Percentiles rank a stretch among this genome's conserved stretches.
Evolutionary conservation across 2,113 vertebrate genomes (phyloP).

Genomic region (Casuarius casuarius): DNA sequence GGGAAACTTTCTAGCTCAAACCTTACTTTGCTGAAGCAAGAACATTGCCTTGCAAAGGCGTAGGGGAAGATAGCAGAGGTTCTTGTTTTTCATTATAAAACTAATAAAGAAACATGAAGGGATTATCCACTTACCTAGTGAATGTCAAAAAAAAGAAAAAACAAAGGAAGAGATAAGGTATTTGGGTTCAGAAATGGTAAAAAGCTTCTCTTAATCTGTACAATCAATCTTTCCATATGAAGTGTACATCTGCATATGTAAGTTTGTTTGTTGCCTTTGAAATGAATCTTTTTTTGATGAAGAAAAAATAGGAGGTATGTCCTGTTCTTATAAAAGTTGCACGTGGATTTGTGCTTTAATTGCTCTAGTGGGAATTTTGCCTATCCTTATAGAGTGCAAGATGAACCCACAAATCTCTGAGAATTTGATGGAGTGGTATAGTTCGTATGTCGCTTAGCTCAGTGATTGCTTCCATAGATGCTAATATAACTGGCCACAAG

Average conservation of each 20-base stretch:
- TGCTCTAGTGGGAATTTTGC: neutral
- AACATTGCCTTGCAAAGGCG: neutral
- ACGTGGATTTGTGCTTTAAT: neutral
- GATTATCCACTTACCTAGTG: neutral
- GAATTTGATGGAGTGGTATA: neutral
- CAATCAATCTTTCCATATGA: neutral
- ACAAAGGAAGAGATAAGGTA: neutral
- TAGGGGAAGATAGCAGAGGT: neutral
- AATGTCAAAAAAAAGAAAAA: neutral
- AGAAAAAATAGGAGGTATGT: neutral
- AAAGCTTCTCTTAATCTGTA: neutral
- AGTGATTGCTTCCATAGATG: neutral
- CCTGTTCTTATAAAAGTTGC: neutral
- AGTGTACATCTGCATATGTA: neutral
- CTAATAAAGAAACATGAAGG: neutral
- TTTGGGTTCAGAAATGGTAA: neutral
- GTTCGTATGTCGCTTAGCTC: neutral
- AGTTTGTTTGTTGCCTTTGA: neutral
- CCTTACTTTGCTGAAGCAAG: constrained; percentile 26
- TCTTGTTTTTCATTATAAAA: neutral
- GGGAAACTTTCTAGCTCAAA: constrained; percentile 45
- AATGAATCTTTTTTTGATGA: neutral
- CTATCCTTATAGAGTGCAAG: neutral
- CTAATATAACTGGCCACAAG: neutral
- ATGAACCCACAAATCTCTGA: neutral